These are phyloP conservation scores for Phylloscopus trochiloides DNA, from an alignment of 2,113 vertebrate genomes.

Conservation along the genomic window DNA sequence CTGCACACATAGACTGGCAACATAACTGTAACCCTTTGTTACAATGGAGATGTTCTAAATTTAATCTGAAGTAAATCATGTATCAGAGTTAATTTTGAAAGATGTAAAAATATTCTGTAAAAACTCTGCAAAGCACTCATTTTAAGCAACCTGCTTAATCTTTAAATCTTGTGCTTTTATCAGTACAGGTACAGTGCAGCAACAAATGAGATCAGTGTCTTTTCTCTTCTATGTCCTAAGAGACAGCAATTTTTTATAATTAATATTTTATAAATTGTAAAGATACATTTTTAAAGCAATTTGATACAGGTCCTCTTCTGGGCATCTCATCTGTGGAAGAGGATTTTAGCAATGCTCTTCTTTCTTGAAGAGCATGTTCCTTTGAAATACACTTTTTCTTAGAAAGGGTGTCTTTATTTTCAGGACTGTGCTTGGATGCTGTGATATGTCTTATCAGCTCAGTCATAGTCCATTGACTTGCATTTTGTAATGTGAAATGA, in stretches of 20 bases:
- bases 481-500: background rate
- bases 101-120: background rate
- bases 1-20: background rate
- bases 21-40: background rate
- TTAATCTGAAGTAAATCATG: background rate
- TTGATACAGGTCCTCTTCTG: background rate
- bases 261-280: background rate
- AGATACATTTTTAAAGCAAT: background rate
- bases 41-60: background rate
- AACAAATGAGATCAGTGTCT: background rate
- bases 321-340: background rate
- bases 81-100: background rate
- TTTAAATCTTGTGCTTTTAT: background rate
- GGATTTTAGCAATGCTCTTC: background rate
- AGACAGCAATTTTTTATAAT: background rate
- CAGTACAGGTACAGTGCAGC: background rate
- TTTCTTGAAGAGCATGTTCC: background rate
- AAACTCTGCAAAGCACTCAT: background rate
- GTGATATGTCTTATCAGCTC: background rate
- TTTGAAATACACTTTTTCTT: background rate
- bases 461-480: background rate
- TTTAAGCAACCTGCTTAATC: background rate
- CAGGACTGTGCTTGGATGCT: background rate
- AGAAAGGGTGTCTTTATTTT: background rate
- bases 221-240: background rate